A percentile compares a stretch with the other conserved stretches of the same genome.
Evolutionary conservation across 2,113 vertebrate species (phyloP).

Genomic region (Amblyopsis rosae): DNA sequence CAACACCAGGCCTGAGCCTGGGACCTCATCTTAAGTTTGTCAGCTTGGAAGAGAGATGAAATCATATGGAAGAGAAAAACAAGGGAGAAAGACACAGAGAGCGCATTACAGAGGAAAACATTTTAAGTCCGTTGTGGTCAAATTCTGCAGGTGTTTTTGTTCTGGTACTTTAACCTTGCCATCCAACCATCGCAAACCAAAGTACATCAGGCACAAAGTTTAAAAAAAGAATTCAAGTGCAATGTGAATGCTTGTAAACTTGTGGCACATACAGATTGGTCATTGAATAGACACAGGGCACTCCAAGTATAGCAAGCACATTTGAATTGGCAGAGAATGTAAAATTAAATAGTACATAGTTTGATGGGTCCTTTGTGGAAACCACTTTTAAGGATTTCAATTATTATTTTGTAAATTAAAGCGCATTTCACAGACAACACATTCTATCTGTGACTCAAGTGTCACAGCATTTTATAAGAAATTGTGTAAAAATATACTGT

Average conservation of each 20-base stretch:
- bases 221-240: background rate
- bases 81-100: slow-evolving; percentile 25
- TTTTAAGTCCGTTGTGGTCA: background rate
- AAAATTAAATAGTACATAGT: background rate
- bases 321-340: background rate
- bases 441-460: no score
- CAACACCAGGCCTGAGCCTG: slow-evolving; percentile 13
- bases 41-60: slow-evolving; percentile 14
- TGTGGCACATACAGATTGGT: no score
- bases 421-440: no score
- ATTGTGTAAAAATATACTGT: background rate
- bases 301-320: background rate
- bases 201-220: no score
- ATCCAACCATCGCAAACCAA: no score
- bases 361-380: background rate
- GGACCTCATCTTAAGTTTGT: slow-evolving; percentile 23
- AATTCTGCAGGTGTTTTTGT: slow-evolving; percentile 9
- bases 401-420: no score
- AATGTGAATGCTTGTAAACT: no score
- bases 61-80: slow-evolving; percentile 13
- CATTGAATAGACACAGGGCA: no score
- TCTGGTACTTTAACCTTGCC: no score
- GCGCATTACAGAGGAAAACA: slow-evolving; percentile 10
- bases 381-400: no score
- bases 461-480: background rate